Evolutionary conservation across 2,113 vertebrate genomes (phyloP).

Genomic region (Gnathonemus echidnorhynchus): DNA sequence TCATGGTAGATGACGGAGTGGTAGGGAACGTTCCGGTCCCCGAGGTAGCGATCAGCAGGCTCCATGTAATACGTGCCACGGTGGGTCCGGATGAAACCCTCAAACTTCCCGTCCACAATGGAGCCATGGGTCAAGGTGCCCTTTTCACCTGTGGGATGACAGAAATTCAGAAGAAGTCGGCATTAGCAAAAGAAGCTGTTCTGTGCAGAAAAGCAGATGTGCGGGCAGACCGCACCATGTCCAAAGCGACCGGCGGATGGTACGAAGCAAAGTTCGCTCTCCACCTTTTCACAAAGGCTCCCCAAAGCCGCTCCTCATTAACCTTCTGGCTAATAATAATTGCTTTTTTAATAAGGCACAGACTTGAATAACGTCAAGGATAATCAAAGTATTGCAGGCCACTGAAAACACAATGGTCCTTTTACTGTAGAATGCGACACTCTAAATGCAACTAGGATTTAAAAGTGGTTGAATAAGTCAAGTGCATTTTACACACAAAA

Average conservation of each 20-base stretch:
- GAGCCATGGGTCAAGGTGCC: constrained; percentile 85
- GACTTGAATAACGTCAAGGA: constrained; percentile 10
- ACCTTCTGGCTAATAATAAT: constrained; percentile 16
- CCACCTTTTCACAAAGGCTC: background rate
- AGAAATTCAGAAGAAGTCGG: background rate
- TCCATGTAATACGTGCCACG: constrained; percentile 90
- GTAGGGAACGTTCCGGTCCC: constrained; percentile 68
- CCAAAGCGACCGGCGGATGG: background rate
- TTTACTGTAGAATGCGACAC: background rate
- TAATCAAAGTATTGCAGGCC: constrained; percentile 17
- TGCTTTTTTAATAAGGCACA: constrained; percentile 22
- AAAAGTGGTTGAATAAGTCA: background rate
- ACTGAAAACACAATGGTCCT: constrained; percentile 2
- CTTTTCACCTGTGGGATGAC: constrained; percentile 72
- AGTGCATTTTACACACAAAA: background rate
- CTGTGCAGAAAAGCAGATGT: background rate
- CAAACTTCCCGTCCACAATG: constrained; percentile 84
- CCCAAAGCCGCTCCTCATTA: background rate
- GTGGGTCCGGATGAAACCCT: constrained; percentile 87
- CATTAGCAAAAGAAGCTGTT: background rate
- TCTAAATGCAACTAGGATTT: background rate
- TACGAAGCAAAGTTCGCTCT: background rate
- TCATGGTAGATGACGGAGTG: constrained; percentile 98
- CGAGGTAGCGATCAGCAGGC: constrained; percentile 86
- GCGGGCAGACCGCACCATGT: background rate